Evolutionary conservation across 2,888 invertebrate genomes (phyloP), one percentile per base, ranked within the genome.

Genomic region (Agrotis puta): DNA sequence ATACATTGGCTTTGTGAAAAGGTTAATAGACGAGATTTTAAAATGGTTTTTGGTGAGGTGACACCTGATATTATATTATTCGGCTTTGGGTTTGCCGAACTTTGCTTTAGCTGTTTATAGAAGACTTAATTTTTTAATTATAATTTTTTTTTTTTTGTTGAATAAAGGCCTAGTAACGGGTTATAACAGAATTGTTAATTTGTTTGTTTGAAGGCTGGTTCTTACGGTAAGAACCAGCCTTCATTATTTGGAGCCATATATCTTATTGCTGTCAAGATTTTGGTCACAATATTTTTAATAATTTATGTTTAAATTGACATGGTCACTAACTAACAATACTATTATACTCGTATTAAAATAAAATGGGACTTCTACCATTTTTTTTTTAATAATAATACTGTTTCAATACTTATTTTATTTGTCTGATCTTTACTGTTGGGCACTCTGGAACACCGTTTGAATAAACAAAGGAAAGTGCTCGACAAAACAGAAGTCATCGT

Each of bases 21-120:
- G 82, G 82, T 83, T 80, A 84, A 87, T 86, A 87, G 82, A 80
- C 84, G 78, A 79, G 83, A 85, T 85, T 89, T 89, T 82, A 84
- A 87, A 88, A 87, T 82, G 83, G 83, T 83, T 74, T 71, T 81
- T 81, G 72, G 69, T 73, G 79, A 70, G 70, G 77, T 73, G 68
- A 72, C 74, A 73, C 64, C 61, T 48, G n/a, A 63, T 59, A 65
- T 67, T 76, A 43, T 3, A n/a, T 4, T n/a, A 54, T 67, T 69
- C 64, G 68, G 65, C 64, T 58, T 51, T 18, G n/a, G 24, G 43
- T 39, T 51, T 20, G 39, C 39, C 50, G 47, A 71, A 77, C 56
- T 43, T 45, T 39, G n/a, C n/a, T n/a, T n/a, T n/a, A n/a, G n/a
- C n/a, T n/a, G 6, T 54, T 64, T 24, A 14, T 22, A 7, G 2